Evolutionary conservation across 64 coral and sea anemone genomes (phyloP).

Genomic region (Pocillopora damicornis): DNA sequence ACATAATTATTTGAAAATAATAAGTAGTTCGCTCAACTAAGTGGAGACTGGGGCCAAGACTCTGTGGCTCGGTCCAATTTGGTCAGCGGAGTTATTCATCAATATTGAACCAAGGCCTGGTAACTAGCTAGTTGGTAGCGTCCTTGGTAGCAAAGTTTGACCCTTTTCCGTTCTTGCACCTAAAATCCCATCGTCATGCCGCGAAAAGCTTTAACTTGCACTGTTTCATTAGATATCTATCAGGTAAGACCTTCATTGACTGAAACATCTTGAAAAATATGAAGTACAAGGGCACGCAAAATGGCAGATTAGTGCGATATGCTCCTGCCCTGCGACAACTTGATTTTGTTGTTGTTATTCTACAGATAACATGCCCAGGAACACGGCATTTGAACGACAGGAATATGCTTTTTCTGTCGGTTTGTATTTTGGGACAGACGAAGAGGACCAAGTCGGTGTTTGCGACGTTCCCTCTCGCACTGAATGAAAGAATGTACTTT

Average conservation of each 20-base stretch:
- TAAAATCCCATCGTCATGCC: constrained; percentile 48
- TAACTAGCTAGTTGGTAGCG: constrained; percentile 24
- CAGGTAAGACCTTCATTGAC: constrained; percentile 53
- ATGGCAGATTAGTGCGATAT: not conserved
- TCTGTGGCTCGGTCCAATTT: not conserved
- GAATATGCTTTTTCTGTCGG: constrained; percentile 87
- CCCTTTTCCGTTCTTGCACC: not conserved
- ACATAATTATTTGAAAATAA: too few relatives aligned
- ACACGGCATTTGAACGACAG: constrained; percentile 91
- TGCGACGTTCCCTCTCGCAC: constrained; percentile 87
- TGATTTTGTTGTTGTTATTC: constrained; percentile 6
- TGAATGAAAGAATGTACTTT: constrained; percentile 90
- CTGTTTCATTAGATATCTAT: constrained; percentile 87
- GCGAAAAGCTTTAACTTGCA: constrained; percentile 83
- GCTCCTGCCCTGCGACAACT: not conserved
- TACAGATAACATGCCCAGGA: constrained; percentile 88
- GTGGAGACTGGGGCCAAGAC: not conserved
- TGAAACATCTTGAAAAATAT: not conserved
- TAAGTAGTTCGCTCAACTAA: too few relatives aligned
- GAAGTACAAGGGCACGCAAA: not conserved
- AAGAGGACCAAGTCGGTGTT: constrained; percentile 95
- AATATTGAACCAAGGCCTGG: not conserved
- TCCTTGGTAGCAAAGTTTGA: constrained; percentile 50
- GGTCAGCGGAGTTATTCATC: constrained; percentile 2
- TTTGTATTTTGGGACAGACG: constrained; percentile 67